Conservation (phyloP, 2,797 vertebrate species). For the Perodicticus potto region DNA sequence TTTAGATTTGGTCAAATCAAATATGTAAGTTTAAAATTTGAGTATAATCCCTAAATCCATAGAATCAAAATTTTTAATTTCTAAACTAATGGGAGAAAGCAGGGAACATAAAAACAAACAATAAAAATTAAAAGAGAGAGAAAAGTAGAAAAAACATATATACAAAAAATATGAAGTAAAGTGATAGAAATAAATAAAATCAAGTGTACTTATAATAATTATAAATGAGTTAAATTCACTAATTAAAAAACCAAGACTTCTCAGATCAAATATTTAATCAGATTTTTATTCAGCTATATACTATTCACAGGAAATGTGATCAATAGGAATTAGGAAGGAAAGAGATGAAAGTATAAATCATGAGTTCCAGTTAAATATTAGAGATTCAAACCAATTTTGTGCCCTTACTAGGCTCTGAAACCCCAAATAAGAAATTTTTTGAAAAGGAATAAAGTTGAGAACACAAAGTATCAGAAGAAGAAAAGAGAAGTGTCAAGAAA, state of each 20-base stretch:
- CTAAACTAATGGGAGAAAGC: conserved; percentile 26
- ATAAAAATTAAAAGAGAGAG: conserved; percentile 8
- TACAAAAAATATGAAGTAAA: background rate
- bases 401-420: background rate
- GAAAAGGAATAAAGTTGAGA: background rate
- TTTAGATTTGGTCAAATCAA: conserved; percentile 36
- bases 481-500: conserved; percentile 22
- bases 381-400: background rate
- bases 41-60: conserved; percentile 20
- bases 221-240: conserved; percentile 48
- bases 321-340: conserved; percentile 19
- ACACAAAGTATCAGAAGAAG: conserved; percentile 33
- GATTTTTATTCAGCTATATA: background rate
- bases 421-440: background rate
- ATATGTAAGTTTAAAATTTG: background rate
- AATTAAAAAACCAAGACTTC: conserved; percentile 27
- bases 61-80: conserved; percentile 15
- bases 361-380: conserved; percentile 44
- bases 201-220: conserved; percentile 34
- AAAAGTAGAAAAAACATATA: background rate
- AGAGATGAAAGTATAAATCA: background rate
- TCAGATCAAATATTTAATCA: background rate
- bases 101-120: background rate
- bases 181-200: conserved; percentile 30
- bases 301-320: background rate